Evolutionary conservation across 2,797 vertebrate genomes (phyloP), one percentile per base, ranked within the genome.

Genomic region (Margarornis squamiger): DNA sequence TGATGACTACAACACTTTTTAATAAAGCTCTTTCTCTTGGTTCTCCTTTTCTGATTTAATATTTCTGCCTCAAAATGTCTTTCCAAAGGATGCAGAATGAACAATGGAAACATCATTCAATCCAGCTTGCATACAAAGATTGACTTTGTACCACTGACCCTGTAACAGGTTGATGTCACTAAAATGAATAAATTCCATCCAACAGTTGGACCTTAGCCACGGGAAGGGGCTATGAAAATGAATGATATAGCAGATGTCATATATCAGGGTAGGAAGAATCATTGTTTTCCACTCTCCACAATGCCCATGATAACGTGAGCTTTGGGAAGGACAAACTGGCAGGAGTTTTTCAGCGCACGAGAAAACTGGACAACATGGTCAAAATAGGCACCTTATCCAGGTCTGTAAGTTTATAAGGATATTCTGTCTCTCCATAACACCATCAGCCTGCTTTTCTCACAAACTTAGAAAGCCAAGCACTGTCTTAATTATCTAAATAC

Each of bases 111-210:
- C 62, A 88, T 78, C 72, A 87, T 88, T 93, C 84, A 91, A 85
- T 66, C 78, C 86, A 78, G 70, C n/a, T 70, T 88, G 83, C 62
- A 73, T 80, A 78, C 27, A 89, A 84, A 90, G 34, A 86, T 38
- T 91, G 84, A 88, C 89, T 91, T 94, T 88, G 90, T 51, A 77
- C 63, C 49, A 74, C 32, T 84, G 85, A 93, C 90, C 83, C 83
- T 52, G 73, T 86, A 93, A 65, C 81, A 86, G 75, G 85, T 59
- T 91, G 87, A 94, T 93, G 91, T 78, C 93, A 94, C 73, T 76
- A 75, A 92, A 94, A 88, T 51, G 39, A 90, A 93, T 95, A 90
- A 92, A 86, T 87, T 81, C 55, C 43, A 84, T 73, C 70, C 49
- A 88, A 88, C 32, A 75, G 62, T 71, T 66, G 91, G 93, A 91